Evolutionary conservation across 2,113 vertebrate genomes (phyloP).

Genomic region (Melanocharis versteri): DNA sequence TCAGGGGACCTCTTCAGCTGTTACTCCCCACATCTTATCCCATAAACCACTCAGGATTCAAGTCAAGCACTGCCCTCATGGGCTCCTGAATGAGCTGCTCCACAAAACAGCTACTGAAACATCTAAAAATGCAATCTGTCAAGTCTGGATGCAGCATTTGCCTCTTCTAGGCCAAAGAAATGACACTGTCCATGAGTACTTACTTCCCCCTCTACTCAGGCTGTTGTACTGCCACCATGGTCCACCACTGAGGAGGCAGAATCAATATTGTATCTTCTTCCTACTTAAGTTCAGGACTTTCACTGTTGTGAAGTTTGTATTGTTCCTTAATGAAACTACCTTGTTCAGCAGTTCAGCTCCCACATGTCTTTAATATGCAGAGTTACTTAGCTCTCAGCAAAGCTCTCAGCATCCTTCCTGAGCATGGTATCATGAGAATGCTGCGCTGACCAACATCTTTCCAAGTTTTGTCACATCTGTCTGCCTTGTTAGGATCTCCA

Average conservation of each 20-base stretch:
- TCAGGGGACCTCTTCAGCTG: background rate
- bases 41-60: background rate
- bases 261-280: background rate
- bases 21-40: background rate
- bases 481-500: background rate
- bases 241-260: background rate
- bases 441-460: background rate
- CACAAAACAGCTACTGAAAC: background rate
- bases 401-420: background rate
- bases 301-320: background rate
- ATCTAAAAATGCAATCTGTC: background rate
- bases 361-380: background rate
- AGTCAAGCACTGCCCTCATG: background rate
- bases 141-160: background rate
- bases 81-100: background rate
- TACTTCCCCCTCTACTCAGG: background rate
- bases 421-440: fast-evolving
- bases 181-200: background rate
- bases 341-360: background rate
- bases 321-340: background rate
- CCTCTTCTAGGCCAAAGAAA: background rate
- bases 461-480: background rate
- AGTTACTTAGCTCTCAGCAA: background rate
- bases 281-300: background rate
- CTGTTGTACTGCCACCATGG: background rate